These are phyloP conservation scores for Laupala kohalensis DNA, from an alignment of 1,140 invertebrate genomes.

Conservation along the genomic window DNA sequence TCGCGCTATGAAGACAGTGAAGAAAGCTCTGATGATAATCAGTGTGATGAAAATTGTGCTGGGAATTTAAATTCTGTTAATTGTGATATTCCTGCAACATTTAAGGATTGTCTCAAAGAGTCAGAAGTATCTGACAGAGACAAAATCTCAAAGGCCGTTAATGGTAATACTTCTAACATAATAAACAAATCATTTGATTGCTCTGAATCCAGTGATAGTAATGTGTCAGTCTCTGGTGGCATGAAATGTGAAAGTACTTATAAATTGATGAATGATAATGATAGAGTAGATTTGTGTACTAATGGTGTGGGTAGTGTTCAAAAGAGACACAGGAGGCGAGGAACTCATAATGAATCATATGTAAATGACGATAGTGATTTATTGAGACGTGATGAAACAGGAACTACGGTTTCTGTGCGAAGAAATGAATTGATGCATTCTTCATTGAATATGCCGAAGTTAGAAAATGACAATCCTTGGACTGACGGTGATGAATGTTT, in stretches of 20 bases:
- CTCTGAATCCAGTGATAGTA: not conserved
- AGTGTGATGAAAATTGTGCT: slow-evolving; percentile 17
- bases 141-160: not conserved
- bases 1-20: slow-evolving; percentile 41
- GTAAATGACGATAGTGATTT: slow-evolving; percentile 37
- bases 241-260: not conserved
- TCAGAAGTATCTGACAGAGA: not conserved
- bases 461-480: not conserved
- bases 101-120: not conserved
- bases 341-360: slow-evolving; percentile 41
- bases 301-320: slow-evolving; percentile 9
- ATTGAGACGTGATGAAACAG: no score
- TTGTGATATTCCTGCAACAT: no score
- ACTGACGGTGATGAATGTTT: not conserved
- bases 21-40: slow-evolving; percentile 29
- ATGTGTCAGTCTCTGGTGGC: no score
- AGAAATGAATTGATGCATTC: slow-evolving; percentile 4
- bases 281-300: not conserved
- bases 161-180: not conserved
- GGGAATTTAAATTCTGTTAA: not conserved
- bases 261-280: not conserved
- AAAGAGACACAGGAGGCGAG: slow-evolving; percentile 27
- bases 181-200: not conserved
- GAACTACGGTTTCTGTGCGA: slow-evolving; percentile 1
- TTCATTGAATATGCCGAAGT: not conserved